Base-by-base conservation (phyloP, 2,113 vertebrate species). In the Nematolebias whitei region DNA sequence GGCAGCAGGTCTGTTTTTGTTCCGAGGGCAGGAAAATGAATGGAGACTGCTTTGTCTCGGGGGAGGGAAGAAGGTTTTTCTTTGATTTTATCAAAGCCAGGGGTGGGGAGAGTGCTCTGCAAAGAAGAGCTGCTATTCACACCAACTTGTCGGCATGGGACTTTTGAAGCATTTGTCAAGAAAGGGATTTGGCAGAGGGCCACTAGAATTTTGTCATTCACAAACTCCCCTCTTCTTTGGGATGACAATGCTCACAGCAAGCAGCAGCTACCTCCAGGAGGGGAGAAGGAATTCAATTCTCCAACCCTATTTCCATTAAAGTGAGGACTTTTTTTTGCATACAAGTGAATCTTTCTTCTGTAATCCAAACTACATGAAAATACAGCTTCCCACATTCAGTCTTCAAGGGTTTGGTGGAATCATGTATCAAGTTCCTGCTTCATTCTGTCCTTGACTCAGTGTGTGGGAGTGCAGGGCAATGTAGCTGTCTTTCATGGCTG, bases 151-250 rank as follows among this genome's bases (percentile, higher is more conserved):
- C 88, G 69, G 88, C 84, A 64, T 81, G 87, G 75, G 74, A 84
- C 83, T 86, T 89, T 87, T 81, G 82, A 87, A 89, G 87, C 61
- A 47, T 83, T 87, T 76, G 83, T 87, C 82, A 87, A 85, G 83
- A 80, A 69, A 64, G 65, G 82, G 84, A 76, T 88, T 89, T 88
- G 86, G 87, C 80, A 63, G 57, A 79, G 78, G 39, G 68, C 79
- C 79, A 84, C 56, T 44, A 62, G 56, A 84, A 73, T 80, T 83
- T 86, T 83, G 76, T 87, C 82, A 85, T 85, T 91, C 89, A 85
- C 79, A 80, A 85, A 78, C 67, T 82, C 69, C 22, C 54, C 76
- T 80, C 74, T 29, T 52, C 50, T 60, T 61, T 47, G 48, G 70
- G 70, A 71, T 69, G 76, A 86, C 86, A 87, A 77, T 77, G 38